Base-by-base conservation (phyloP, 1,140 invertebrate species). In the Phthorimaea operculella region DNA sequence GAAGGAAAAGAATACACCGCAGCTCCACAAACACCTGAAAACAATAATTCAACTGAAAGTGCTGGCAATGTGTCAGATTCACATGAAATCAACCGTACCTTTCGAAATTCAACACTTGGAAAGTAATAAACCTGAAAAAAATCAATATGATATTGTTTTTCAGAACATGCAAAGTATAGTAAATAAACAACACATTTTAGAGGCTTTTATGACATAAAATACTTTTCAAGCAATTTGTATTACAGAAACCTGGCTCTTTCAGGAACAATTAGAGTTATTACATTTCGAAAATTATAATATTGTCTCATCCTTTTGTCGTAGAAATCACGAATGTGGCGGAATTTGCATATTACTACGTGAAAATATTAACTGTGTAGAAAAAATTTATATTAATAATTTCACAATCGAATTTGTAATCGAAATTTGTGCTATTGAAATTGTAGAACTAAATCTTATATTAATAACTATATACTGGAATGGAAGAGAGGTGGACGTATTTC, bases 381-480 rank as follows among this genome's bases (percentile, higher is more conserved):
- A 33, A 55, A 53, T 42, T 0, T 58, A 63, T 33, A 64, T 67
- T n/a, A n/a, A 45, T n/a, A 16, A 64, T 10, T 56, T 64, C 55
- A 62, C 65, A 18, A 54, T 64, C 8, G 65, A 67, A 52, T 67
- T 64, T 54, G 33, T 57, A 5, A 49, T 67, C 18, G 65, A 67
- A 62, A 12, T 60, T 10, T 61, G 64, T 53, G 64, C 61, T 21
- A 44, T 45, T 5, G 45, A 63, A 54, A 9, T 63, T 36, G 16
- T 36, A 28, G 47, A 49, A 28, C 10, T 49, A 16, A 64, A 64
- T 58, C 28, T 61, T 14, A 49, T 64, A 17, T 17, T 68, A 12
- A 52, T 65, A 51, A 45, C 21, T 51, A 53, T 68, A 10, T 68
- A 68, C 34, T 68, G 66, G 63, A 68, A 68, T 60, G 54, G 59